Evolutionary conservation across 2,888 invertebrate genomes (phyloP).

Genomic region (Aspidapion aeneum): DNA sequence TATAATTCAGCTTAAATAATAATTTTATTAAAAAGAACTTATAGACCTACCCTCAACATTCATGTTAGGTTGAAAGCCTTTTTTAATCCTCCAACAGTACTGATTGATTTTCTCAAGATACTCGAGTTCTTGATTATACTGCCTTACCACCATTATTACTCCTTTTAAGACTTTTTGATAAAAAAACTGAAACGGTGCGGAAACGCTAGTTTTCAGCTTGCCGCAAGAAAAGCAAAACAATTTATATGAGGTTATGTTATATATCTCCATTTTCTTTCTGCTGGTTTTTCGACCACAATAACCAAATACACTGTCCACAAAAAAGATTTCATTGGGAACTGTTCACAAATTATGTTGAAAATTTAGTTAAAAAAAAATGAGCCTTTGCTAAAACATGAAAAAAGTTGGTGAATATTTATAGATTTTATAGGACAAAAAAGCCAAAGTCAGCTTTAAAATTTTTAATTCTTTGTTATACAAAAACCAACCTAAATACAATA

Average conservation of each 20-base stretch:
- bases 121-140: slow-evolving; percentile 89
- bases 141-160: slow-evolving; percentile 77
- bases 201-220: too few species aligned
- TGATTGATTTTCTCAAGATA: slow-evolving; percentile 87
- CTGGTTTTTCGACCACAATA: background rate
- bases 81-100: slow-evolving; percentile 91
- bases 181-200: background rate
- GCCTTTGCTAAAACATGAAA: too few species aligned
- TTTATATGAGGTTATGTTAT: background rate
- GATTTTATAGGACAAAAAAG: too few species aligned
- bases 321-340: background rate
- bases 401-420: too few species aligned
- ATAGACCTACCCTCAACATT: slow-evolving; percentile 70
- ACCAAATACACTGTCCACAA: background rate
- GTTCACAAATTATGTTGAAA: too few species aligned
- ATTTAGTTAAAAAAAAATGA: too few species aligned
- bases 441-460: too few species aligned
- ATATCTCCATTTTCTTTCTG: background rate
- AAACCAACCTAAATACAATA: too few species aligned
- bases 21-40: too few species aligned
- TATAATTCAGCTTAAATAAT: too few species aligned
- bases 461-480: too few species aligned
- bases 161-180: background rate
- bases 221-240: too few species aligned
- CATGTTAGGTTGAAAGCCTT: slow-evolving; percentile 99